These are phyloP conservation scores for Maccullochella peelii DNA, from an alignment of 2,113 vertebrate species.

Conservation along the genomic window DNA sequence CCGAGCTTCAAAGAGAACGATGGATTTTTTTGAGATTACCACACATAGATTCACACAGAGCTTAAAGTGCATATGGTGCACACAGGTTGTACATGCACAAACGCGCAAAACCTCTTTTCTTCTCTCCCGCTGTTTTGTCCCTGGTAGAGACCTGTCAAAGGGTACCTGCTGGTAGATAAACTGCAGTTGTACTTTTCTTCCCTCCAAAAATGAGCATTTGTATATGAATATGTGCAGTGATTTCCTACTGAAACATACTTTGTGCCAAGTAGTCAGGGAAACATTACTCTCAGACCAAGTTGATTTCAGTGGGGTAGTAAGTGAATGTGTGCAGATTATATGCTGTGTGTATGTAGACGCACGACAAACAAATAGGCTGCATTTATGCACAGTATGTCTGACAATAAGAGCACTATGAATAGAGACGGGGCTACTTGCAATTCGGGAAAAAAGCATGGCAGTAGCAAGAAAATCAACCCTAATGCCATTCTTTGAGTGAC, in stretches of 20 bases:
- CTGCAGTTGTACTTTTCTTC: conserved; percentile 52
- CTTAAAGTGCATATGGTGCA: conserved; percentile 38
- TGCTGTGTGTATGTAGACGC: conserved; percentile 1
- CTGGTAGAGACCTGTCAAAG: conserved; percentile 63
- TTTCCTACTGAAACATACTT: conserved; percentile 66
- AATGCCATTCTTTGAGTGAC: conserved; percentile 57
- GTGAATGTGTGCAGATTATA: not conserved
- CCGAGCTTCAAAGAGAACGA: conserved; percentile 41
- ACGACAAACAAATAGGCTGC: conserved; percentile 21
- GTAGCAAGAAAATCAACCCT: conserved; percentile 28
- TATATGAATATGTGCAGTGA: conserved; percentile 72
- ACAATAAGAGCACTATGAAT: conserved; percentile 16
- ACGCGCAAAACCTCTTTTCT: not conserved
- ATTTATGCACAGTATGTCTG: conserved; percentile 15
- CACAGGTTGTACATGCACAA: conserved; percentile 42
- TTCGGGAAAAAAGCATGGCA: not conserved
- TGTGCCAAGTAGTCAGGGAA: conserved; percentile 69
- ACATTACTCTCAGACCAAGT: conserved; percentile 66
- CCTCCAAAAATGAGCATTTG: conserved; percentile 76
- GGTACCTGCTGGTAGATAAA: conserved; percentile 67
- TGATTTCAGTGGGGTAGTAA: conserved; percentile 38
- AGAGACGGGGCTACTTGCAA: conserved; percentile 17
- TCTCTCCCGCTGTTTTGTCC: conserved; percentile 61
- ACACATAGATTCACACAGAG: conserved; percentile 31
- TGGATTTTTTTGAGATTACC: conserved; percentile 38